phyloP scores from a whole-genome alignment of 2,113 vertebrate species.

The Chrysemys picta region DNA sequence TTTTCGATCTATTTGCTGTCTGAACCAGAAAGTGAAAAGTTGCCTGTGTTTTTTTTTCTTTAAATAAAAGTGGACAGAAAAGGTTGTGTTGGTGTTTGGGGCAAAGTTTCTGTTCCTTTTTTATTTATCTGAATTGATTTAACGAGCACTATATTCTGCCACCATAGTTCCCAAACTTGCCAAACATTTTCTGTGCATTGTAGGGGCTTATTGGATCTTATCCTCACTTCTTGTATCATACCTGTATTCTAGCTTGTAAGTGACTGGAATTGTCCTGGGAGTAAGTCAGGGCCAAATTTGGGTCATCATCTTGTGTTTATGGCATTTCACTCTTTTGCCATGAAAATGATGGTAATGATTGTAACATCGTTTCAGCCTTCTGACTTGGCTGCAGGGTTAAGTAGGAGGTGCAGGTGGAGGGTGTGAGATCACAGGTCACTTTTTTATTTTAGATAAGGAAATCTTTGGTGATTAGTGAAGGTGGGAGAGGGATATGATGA shows the following conservation, averaged over 20 bases:
- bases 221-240: not conserved
- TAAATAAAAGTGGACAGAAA: not conserved
- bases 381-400: not conserved
- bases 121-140: not conserved
- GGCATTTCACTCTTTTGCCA: not conserved
- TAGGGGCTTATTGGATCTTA: not conserved
- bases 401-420: not conserved
- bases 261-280: not conserved
- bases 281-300: not conserved
- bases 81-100: not conserved
- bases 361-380: not conserved
- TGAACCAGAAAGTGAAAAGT: not conserved
- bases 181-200: not conserved
- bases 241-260: not conserved
- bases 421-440: not conserved
- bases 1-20: not conserved
- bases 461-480: not conserved
- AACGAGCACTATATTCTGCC: not conserved
- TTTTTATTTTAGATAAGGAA: not conserved
- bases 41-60: not conserved
- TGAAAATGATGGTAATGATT: not conserved
- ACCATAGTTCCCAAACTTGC: not conserved
- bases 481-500: not conserved
- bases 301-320: not conserved
- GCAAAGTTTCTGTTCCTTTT: not conserved